A percentile compares a stretch with the other conserved stretches of the same genome.
These are phyloP conservation scores for Leucozona laternaria DNA, from an alignment of 2,888 invertebrate species.

Conservation along the genomic window DNA sequence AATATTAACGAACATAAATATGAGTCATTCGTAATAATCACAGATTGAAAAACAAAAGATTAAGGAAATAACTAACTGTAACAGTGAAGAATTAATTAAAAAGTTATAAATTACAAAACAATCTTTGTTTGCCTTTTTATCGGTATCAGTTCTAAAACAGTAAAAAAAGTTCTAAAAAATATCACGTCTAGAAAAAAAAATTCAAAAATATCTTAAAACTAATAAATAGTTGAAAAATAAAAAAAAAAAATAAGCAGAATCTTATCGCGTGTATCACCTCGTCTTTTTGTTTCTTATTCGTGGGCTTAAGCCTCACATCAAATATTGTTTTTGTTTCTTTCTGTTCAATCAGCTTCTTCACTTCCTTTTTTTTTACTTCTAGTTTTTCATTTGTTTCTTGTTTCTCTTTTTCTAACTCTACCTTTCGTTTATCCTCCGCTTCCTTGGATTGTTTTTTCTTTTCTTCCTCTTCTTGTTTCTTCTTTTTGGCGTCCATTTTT, in stretches of 20 bases:
- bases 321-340: conserved; percentile 84
- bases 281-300: conserved; percentile 74
- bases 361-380: conserved; percentile 46
- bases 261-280: conserved; percentile 77
- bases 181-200: conserved; percentile 50
- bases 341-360: conserved; percentile 78
- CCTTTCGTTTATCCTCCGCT: conserved; percentile 83
- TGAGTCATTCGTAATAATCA: neutral
- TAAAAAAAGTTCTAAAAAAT: neutral
- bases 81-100: neutral
- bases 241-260: conserved; percentile 63
- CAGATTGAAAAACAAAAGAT: neutral
- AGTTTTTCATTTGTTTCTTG: conserved; percentile 38
- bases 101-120: conserved; percentile 9
- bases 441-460: conserved; percentile 84
- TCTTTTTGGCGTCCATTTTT: conserved; percentile 85
- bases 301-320: conserved; percentile 83
- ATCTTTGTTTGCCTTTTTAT: neutral
- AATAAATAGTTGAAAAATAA: conserved; percentile 11
- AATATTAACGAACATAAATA: conserved; percentile 5
- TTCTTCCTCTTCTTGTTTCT: conserved; percentile 85
- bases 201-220: conserved; percentile 22
- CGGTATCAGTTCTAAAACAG: neutral
- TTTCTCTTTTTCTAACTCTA: conserved; percentile 78
- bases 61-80: neutral